Conservation (phyloP, 2,113 vertebrate species). For the Ascaphus truei region DNA sequence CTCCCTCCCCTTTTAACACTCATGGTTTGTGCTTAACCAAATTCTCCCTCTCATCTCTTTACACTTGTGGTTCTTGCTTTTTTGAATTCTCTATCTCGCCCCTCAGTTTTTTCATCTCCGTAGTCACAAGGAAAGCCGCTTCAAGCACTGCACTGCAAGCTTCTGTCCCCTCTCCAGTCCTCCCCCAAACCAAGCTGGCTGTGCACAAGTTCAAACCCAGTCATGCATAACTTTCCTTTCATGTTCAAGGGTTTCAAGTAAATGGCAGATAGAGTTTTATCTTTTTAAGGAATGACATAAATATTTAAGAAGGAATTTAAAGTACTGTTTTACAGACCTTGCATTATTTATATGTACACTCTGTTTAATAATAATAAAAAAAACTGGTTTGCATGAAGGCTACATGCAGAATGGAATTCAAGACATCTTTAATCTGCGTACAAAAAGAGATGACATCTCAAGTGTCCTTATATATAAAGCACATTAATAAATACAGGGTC, state of each 20-base stretch:
- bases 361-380: constrained; percentile 47
- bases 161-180: too few species aligned
- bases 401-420: background rate
- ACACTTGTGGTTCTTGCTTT: too few species aligned
- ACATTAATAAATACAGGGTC: too few species aligned
- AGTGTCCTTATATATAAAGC: too few species aligned
- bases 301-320: constrained; percentile 58
- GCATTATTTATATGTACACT: constrained; percentile 61
- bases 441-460: background rate
- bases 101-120: too few species aligned
- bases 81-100: too few species aligned
- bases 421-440: background rate
- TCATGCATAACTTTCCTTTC: constrained; percentile 30
- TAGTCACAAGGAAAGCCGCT: too few species aligned
- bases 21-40: too few species aligned
- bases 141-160: too few species aligned
- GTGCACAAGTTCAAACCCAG: background rate
- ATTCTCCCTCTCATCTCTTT: too few species aligned
- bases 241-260: constrained; percentile 36
- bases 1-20: too few species aligned
- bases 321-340: constrained; percentile 45
- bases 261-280: constrained; percentile 44
- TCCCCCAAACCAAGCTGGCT: too few species aligned
- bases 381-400: constrained; percentile 16
- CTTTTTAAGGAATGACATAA: constrained; percentile 52